Base-by-base conservation (phyloP, 1,140 invertebrate species). In the Laupala kohalensis region DNA sequence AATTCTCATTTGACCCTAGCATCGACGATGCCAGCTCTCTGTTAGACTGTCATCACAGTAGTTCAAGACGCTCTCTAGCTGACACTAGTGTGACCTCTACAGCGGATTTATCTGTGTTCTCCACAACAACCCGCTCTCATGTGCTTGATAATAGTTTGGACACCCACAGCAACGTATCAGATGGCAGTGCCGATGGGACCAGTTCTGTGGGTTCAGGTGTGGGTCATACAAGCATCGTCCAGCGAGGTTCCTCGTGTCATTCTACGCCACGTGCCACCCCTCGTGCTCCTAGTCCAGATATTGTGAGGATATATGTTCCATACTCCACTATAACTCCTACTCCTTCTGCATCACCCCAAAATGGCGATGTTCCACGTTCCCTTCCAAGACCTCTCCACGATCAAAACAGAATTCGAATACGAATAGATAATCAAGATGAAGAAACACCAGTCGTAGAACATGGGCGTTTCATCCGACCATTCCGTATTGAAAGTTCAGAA, bases 11-110 rank as follows among this genome's bases (percentile, higher is more conserved):
- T 76, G 88, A 89, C 78, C 85, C 84, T 29, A 88, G 87, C 76
- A 83, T 89, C 68, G 88, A 89, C 68, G 88, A 90, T 73, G 86
- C 85, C 62, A 85, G 85, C 77, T 89, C 88, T 69, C 80, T 88
- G 25, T 74, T 84, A 25, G 84, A 83, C 63, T 82, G 81, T 69
- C 81, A 83, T 6, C 80, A 82, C 63, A 84, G 84, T 70, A 88
- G 89, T 25, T 92, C 90, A 5, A 81, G 90, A 70, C 85, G 89
- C 25, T 93, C 91, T 27, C 82, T 94, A 37, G 90, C 91, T 15
- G 91, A 92, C 75, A 94, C 92, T 3, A 92, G 90, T 70, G 89
- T 92, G 24, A 93, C 91, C 1, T 93, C 91, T 13, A 92, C 91
- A 4, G 90, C 91, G 3, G 90, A 92, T 79, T 80, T 92, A 25